These are phyloP conservation scores for Florisuga fusca DNA, from an alignment of 2,797 vertebrate species.

Conservation along the genomic window DNA sequence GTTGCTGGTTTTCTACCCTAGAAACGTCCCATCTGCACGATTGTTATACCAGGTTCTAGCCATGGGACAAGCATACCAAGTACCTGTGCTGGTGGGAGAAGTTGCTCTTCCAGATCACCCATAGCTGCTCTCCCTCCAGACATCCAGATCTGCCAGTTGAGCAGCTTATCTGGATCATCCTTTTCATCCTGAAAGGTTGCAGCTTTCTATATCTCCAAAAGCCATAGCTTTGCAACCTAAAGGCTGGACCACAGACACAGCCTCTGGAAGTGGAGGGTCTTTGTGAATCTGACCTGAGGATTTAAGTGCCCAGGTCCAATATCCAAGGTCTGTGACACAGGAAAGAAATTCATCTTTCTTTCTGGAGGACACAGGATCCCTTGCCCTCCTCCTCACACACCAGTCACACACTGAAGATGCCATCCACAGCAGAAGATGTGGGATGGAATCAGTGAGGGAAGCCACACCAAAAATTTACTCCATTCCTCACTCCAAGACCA, in stretches of 20 bases:
- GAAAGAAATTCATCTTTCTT: not conserved
- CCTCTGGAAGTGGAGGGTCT: not conserved
- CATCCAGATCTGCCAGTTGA: not conserved
- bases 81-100: not conserved
- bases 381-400: not conserved
- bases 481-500: not conserved
- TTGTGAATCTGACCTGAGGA: not conserved
- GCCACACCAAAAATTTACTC: not conserved
- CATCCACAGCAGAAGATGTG: not conserved
- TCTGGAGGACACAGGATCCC: not conserved
- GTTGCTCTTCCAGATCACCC: not conserved
- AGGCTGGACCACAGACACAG: not conserved
- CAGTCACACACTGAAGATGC: not conserved
- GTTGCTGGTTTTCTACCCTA: not conserved
- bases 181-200: not conserved
- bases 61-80: not conserved
- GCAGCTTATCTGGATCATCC: not conserved
- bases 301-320: not conserved
- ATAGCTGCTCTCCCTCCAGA: not conserved
- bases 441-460: not conserved
- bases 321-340: not conserved
- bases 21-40: not conserved
- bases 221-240: not conserved
- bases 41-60: not conserved
- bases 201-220: not conserved